Evolutionary conservation across 2,888 invertebrate genomes (phyloP).

Genomic region (Drosophila neonasuta): DNA sequence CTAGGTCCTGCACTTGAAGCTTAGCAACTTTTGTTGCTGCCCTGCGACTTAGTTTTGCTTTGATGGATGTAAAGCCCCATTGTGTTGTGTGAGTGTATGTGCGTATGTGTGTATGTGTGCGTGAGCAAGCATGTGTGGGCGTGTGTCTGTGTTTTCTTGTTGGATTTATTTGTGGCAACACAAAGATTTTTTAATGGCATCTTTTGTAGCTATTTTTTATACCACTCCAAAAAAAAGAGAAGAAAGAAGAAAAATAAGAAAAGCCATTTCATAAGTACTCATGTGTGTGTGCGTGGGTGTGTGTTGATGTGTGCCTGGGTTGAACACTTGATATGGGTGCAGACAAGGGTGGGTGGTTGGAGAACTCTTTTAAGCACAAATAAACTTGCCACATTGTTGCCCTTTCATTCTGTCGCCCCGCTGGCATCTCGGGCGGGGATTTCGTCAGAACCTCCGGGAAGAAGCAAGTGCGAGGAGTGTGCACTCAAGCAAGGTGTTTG

Average conservation of each 20-base stretch:
- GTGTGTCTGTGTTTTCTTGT: slow-evolving; percentile 51
- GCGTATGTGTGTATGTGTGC: slow-evolving; percentile 13
- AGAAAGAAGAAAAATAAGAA: slow-evolving; percentile 12
- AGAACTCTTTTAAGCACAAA: slow-evolving; percentile 70
- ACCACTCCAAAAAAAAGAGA: slow-evolving; percentile 23
- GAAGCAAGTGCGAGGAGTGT: slow-evolving; percentile 29
- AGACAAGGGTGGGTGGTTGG: slow-evolving; percentile 35
- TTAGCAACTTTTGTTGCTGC: slow-evolving; percentile 70
- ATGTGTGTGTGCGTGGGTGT: slow-evolving; percentile 24
- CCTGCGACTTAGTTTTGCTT: slow-evolving; percentile 74
- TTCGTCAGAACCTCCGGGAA: slow-evolving; percentile 10
- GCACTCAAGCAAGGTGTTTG: slow-evolving; percentile 75
- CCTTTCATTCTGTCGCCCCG: slow-evolving; percentile 40
- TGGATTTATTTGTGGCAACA: slow-evolving; percentile 76
- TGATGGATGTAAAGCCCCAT: slow-evolving; percentile 70
- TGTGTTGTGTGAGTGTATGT: slow-evolving; percentile 38
- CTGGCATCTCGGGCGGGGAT: slow-evolving; percentile 19
- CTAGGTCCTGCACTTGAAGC: slow-evolving; percentile 30
- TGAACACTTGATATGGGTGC: slow-evolving; percentile 60
- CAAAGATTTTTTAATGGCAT: slow-evolving; percentile 77
- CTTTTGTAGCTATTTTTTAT: slow-evolving; percentile 75
- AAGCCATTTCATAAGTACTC: slow-evolving; percentile 65
- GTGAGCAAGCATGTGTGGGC: slow-evolving; percentile 21
- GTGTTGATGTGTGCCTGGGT: slow-evolving; percentile 22
- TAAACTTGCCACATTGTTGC: slow-evolving; percentile 74